Percentiles rank a stretch among this genome's conserved stretches.
Evolutionary conservation across 1,140 invertebrate species (phyloP).

Genomic region (Brachionus rubens): DNA sequence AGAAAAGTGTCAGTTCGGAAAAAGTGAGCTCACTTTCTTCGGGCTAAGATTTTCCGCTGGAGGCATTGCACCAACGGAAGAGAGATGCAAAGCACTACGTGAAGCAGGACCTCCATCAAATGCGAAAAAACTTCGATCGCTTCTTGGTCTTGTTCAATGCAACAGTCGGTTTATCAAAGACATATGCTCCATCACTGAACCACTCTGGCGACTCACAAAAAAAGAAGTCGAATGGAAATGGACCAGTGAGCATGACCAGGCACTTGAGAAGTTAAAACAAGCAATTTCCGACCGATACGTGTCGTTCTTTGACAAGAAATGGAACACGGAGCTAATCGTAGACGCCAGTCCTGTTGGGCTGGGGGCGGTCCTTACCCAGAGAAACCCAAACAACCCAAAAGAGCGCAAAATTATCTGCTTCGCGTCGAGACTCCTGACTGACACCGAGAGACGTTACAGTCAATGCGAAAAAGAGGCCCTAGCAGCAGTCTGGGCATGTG

Average conservation of each 20-base stretch:
- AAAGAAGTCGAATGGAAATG: constrained; percentile 50
- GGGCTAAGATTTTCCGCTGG: constrained; percentile 51
- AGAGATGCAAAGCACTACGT: constrained; percentile 39
- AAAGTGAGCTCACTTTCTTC: constrained; percentile 52
- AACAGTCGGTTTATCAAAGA: no score
- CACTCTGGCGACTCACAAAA: no score
- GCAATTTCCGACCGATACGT: background rate
- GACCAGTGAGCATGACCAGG: constrained; percentile 45
- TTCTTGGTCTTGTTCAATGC: no score
- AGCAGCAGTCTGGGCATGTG: background rate
- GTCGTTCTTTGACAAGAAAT: background rate
- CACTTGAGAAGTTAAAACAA: constrained; percentile 15
- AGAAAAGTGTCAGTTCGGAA: constrained; percentile 55
- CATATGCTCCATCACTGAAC: no score
- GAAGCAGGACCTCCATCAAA: no score
- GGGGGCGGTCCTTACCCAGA: no score
- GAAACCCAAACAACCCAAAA: no score
- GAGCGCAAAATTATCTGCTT: constrained; percentile 46
- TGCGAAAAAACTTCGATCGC: no score
- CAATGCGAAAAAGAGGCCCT: constrained; percentile 52
- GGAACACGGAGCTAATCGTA: no score
- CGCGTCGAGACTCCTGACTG: constrained; percentile 50
- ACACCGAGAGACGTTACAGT: constrained; percentile 50
- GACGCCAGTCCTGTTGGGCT: no score
- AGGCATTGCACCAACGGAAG: constrained; percentile 47